Conservation (phyloP, 2,888 invertebrate species). For the Saturnia japonica region DNA sequence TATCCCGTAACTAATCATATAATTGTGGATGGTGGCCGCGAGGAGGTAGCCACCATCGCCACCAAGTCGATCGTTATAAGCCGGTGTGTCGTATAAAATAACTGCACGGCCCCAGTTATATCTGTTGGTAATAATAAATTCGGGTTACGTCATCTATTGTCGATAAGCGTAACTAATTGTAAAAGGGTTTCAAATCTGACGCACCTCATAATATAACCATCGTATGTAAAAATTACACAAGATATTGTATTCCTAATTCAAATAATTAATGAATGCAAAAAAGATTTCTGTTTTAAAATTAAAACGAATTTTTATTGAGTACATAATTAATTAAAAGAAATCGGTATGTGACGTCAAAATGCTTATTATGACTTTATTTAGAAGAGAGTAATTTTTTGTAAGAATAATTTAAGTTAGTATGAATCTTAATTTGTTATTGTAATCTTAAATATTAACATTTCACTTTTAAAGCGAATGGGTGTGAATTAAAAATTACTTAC, state of each 20-base stretch:
- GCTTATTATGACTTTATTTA: too few species aligned
- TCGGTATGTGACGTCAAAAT: neutral
- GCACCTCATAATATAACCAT: neutral
- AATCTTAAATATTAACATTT: too few species aligned
- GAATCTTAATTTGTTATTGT: too few species aligned
- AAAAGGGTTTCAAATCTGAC: neutral
- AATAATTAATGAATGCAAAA: neutral
- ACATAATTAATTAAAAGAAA: neutral
- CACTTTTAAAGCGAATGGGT: too few species aligned
- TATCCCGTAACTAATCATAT: constrained; percentile 62
- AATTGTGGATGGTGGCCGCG: constrained; percentile 87
- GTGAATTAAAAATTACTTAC: too few species aligned
- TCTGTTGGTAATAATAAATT: constrained; percentile 66
- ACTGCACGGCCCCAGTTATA: constrained; percentile 87
- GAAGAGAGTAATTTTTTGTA: too few species aligned
- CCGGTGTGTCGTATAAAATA: constrained; percentile 89
- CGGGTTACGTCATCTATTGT: constrained; percentile 49
- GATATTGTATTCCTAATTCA: neutral
- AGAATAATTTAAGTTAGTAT: too few species aligned
- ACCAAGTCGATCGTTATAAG: constrained; percentile 85
- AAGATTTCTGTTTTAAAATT: neutral
- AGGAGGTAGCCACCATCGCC: constrained; percentile 88
- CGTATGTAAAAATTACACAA: neutral
- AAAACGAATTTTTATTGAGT: neutral
- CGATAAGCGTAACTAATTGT: constrained; percentile 33